Evolutionary conservation across 35 echinoderm and acorn worm genomes (phyloP).

Genomic region (Patiria miniata): DNA sequence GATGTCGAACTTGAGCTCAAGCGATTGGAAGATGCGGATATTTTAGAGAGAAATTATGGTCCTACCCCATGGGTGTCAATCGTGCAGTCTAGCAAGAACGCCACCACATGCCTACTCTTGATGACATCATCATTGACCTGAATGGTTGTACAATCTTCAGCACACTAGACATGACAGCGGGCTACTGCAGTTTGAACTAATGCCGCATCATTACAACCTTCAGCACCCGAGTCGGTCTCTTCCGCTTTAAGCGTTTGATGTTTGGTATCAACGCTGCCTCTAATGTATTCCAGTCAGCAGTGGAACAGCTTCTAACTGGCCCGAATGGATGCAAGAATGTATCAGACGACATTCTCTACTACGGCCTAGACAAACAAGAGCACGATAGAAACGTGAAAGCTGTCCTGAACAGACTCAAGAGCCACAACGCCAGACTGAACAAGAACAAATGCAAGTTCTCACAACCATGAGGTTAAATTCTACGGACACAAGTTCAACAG

Average conservation of each 20-base stretch:
- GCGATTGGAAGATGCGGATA: too few species aligned
- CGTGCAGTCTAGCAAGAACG: neutral
- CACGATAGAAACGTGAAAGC: constrained; percentile 25
- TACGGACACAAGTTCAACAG: constrained; percentile 25
- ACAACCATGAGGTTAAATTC: neutral
- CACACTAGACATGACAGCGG: too few species aligned
- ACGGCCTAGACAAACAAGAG: neutral
- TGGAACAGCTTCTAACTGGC: neutral
- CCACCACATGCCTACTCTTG: too few species aligned
- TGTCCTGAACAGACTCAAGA: neutral
- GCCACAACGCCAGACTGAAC: neutral
- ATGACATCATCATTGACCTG: too few species aligned
- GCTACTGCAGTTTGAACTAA: constrained; percentile 46
- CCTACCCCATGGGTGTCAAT: too few species aligned
- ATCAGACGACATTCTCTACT: constrained; percentile 25
- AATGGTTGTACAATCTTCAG: too few species aligned
- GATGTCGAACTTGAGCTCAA: too few species aligned
- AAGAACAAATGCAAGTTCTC: constrained; percentile 12
- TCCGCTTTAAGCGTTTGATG: constrained; percentile 39
- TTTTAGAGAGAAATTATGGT: too few species aligned
- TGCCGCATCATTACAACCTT: constrained; percentile 41
- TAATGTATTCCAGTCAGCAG: constrained; percentile 20
- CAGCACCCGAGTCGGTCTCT: constrained; percentile 33
- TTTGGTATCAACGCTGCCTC: constrained; percentile 55
- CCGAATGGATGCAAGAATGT: neutral